A percentile compares a stretch with the other conserved stretches of the same genome.
phyloP scores from a whole-genome alignment of 2,797 vertebrate species.

The Falco biarmicus region DNA sequence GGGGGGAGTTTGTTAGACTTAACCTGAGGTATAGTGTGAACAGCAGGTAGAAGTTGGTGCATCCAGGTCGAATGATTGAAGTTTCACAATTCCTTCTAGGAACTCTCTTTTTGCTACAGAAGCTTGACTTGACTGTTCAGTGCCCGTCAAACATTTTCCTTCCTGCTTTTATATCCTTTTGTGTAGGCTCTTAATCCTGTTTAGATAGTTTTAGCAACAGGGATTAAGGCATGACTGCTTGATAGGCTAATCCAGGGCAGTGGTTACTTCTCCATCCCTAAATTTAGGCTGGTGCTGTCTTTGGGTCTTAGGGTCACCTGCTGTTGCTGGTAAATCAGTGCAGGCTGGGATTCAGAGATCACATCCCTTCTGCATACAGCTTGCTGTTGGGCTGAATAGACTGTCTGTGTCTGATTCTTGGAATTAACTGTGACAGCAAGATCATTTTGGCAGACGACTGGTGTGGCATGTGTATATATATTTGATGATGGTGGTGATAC shows the following conservation, averaged over 20 bases:
- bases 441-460: constrained; percentile 1
- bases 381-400: background rate
- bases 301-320: background rate
- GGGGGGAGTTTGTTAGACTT: background rate
- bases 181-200: background rate
- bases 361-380: background rate
- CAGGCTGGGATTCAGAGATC: background rate
- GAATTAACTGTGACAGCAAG: constrained; percentile 11
- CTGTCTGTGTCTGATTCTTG: background rate
- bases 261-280: background rate
- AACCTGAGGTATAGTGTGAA: background rate
- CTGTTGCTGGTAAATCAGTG: background rate
- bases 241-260: background rate
- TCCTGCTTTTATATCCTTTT: background rate
- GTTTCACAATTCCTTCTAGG: background rate
- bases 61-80: background rate
- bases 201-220: background rate
- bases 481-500: background rate
- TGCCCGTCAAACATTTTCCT: background rate
- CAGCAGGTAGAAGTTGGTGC: background rate
- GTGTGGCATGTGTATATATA: background rate
- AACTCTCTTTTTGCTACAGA: background rate
- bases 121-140: background rate
- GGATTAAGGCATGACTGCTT: background rate
- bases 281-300: background rate